These are phyloP conservation scores for Gambusia yucatana DNA, from an alignment of 2,797 vertebrate species.

Conservation along the genomic window DNA sequence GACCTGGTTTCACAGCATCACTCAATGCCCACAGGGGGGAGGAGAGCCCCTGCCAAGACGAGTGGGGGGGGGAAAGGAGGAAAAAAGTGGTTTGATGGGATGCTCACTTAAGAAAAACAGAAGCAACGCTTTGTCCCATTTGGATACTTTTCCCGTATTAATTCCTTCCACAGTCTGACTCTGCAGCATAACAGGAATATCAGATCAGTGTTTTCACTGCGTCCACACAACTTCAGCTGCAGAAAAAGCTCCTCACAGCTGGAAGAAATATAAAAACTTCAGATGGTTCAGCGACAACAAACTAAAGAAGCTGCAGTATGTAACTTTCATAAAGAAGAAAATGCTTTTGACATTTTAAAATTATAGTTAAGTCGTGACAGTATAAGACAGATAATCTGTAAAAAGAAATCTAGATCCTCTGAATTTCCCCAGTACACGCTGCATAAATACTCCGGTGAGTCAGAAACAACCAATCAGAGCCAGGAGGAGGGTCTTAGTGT, in stretches of 20 bases:
- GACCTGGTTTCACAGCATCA: slow-evolving; percentile 73
- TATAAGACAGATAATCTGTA: no score
- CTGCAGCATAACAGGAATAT: not conserved
- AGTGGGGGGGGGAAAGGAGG: slow-evolving; percentile 20
- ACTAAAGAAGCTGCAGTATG: not conserved
- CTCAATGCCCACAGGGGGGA: slow-evolving; percentile 36
- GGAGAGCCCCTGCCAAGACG: slow-evolving; percentile 39
- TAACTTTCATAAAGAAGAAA: no score
- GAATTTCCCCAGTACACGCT: no score
- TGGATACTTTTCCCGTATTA: slow-evolving; percentile 14
- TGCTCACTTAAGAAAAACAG: slow-evolving; percentile 38
- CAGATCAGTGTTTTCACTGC: not conserved
- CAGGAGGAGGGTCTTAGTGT: no score
- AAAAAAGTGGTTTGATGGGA: slow-evolving; percentile 28
- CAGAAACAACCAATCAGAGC: no score
- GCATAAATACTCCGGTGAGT: no score
- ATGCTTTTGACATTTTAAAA: no score
- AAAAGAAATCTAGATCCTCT: no score
- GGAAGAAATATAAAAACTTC: slow-evolving; percentile 2
- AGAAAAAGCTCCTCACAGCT: slow-evolving; percentile 5
- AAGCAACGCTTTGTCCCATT: slow-evolving; percentile 32
- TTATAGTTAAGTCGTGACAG: no score
- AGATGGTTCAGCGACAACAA: not conserved
- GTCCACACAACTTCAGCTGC: not conserved
- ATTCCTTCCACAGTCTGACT: not conserved